Evolutionary conservation across 2,113 vertebrate genomes (phyloP).

Genomic region (Macroglossus sobrinus): DNA sequence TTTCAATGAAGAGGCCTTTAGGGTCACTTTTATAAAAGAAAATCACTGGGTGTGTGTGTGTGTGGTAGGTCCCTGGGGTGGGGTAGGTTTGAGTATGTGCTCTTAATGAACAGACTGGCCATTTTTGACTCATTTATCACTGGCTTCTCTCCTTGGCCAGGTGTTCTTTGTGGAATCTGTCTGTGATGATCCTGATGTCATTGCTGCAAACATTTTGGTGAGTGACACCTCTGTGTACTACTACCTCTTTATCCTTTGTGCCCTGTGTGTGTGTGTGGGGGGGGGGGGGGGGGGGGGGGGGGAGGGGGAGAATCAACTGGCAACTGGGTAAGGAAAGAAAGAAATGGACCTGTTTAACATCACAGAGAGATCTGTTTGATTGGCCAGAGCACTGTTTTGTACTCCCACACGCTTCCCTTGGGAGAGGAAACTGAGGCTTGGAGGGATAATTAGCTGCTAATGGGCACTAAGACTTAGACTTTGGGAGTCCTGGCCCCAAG

Average conservation of each 20-base stretch:
- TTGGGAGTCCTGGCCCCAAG: background rate
- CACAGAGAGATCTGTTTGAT: background rate
- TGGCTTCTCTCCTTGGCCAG: conserved; percentile 75
- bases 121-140: background rate
- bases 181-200: conserved; percentile 97
- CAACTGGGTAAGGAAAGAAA: background rate
- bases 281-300: too few relatives aligned
- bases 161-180: conserved; percentile 99
- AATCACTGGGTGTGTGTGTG: background rate
- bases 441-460: background rate
- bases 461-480: background rate
- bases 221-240: conserved; percentile 29
- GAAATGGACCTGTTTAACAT: background rate
- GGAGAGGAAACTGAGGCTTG: background rate
- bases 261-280: background rate
- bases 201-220: conserved; percentile 98
- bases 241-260: background rate
- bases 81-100: background rate
- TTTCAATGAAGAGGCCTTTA: background rate
- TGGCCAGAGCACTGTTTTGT: background rate
- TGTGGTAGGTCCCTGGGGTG: background rate
- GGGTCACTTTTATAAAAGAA: background rate
- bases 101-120: background rate
- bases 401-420: background rate
- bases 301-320: background rate